Percentiles rank a stretch among this genome's conserved stretches.
Evolutionary conservation across 2,113 vertebrate species (phyloP).

Genomic region (Myiozetetes cayanensis): DNA sequence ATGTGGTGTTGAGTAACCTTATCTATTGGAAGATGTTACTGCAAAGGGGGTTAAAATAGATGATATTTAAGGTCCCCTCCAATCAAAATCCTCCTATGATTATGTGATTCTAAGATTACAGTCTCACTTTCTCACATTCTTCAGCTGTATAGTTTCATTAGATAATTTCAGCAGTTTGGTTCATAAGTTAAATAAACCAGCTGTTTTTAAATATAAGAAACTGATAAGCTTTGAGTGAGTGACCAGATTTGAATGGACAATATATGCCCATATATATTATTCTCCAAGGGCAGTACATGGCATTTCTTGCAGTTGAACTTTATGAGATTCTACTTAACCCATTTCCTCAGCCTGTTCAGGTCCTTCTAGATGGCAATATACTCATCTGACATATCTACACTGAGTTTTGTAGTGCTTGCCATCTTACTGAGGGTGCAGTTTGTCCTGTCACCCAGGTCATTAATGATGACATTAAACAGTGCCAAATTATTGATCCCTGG

Average conservation of each 20-base stretch:
- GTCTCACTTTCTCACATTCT: neutral
- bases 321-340: neutral
- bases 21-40: neutral
- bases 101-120: neutral
- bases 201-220: neutral
- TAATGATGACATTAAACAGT: neutral
- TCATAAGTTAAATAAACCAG: neutral
- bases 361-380: neutral
- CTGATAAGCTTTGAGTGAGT: neutral
- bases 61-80: neutral
- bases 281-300: neutral
- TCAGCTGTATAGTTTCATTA: neutral
- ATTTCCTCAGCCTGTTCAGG: neutral
- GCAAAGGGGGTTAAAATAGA: neutral
- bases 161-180: neutral
- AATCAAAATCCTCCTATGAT: neutral
- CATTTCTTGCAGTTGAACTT: neutral
- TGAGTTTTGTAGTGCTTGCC: too few species aligned
- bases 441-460: neutral
- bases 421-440: neutral
- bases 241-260: neutral
- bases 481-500: neutral
- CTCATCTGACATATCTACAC: neutral
- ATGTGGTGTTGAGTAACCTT: fast-evolving
- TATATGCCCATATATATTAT: neutral